These are phyloP conservation scores for Streptopelia turtur DNA, from an alignment of 2,797 vertebrate species.

Conservation along the genomic window DNA sequence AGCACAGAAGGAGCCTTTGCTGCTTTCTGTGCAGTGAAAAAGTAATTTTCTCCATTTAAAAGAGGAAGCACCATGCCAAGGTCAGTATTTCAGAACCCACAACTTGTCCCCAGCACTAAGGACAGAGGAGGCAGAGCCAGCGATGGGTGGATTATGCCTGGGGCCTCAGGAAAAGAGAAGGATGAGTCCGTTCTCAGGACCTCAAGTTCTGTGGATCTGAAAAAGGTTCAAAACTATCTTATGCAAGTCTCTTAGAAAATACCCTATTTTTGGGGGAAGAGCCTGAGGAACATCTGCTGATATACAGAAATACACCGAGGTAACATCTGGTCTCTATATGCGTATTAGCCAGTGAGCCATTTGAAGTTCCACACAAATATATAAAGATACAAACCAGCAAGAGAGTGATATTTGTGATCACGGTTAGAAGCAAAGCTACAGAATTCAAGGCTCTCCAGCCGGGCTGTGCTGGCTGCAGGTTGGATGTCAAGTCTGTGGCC, in stretches of 20 bases:
- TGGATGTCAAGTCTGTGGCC: slow-evolving; percentile 2
- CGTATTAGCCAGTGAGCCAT: background rate
- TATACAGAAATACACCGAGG: background rate
- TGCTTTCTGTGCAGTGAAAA: background rate
- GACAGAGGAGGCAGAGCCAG: background rate
- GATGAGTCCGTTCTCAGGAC: background rate
- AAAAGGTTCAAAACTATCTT: background rate
- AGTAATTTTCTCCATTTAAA: background rate
- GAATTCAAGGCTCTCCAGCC: background rate
- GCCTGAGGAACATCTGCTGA: background rate
- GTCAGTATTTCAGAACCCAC: background rate
- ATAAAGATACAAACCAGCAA: background rate
- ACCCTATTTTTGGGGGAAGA: background rate
- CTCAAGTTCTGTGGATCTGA: background rate
- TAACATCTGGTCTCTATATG: fast-evolving
- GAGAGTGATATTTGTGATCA: background rate
- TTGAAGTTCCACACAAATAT: background rate
- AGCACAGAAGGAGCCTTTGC: background rate
- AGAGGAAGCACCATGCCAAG: background rate
- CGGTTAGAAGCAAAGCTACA: background rate
- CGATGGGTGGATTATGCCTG: background rate
- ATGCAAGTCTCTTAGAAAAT: background rate
- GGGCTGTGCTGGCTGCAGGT: background rate
- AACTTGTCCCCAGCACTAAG: background rate
- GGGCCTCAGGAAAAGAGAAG: no score